Evolutionary conservation across 2,888 invertebrate species (phyloP).

Genomic region (Heliconius erato): DNA sequence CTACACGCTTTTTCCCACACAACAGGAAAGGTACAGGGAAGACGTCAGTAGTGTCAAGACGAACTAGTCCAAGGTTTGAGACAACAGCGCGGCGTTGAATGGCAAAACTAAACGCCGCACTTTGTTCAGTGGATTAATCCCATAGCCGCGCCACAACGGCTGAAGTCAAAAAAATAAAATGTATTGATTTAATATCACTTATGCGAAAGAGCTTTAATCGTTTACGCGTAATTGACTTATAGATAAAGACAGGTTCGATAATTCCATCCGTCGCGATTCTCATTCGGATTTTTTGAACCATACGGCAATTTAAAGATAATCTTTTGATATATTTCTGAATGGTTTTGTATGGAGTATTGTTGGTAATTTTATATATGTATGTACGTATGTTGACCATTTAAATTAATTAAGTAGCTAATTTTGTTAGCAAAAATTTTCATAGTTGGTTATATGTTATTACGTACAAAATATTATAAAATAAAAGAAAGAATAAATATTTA

Average conservation of each 20-base stretch:
- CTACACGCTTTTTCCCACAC: too few species aligned
- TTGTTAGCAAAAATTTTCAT: too few species aligned
- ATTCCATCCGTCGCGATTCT: slow-evolving; percentile 43
- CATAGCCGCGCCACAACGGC: not conserved
- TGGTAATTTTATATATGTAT: too few species aligned
- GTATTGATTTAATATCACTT: slow-evolving; percentile 39
- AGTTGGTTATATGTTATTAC: too few species aligned
- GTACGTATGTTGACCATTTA: too few species aligned
- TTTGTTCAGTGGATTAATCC: not conserved
- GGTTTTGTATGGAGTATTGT: not conserved
- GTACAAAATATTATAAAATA: too few species aligned
- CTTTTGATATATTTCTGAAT: slow-evolving; percentile 16
- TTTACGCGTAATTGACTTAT: slow-evolving; percentile 52
- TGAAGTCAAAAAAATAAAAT: slow-evolving; percentile 4
- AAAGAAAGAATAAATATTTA: too few species aligned
- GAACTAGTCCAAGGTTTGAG: too few species aligned
- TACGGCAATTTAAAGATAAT: slow-evolving; percentile 43
- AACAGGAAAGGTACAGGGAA: too few species aligned
- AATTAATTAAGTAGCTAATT: too few species aligned
- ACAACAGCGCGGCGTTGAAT: not conserved
- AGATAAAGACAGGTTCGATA: slow-evolving; percentile 48
- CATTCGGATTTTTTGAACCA: slow-evolving; percentile 45
- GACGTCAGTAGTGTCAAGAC: too few species aligned
- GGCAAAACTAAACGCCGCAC: not conserved
- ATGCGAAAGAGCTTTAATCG: slow-evolving; percentile 48